Conservation (phyloP, 35 echinoderm and acorn worm genomes). For the Antedon bifida region DNA sequence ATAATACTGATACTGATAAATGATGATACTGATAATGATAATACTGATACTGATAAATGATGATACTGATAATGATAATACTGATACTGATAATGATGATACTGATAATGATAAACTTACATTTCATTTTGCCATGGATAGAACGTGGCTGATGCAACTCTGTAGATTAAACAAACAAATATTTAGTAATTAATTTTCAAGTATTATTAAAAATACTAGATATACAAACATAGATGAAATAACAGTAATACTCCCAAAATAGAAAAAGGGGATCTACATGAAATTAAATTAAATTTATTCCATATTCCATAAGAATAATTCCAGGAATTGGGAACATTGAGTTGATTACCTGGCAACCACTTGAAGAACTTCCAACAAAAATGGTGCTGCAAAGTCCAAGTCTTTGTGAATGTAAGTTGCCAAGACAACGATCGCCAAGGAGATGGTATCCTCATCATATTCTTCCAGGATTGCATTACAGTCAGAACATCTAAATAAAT, state of each 20-base stretch:
- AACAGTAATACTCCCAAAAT: neutral
- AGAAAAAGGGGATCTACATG: no score
- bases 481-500: conserved; percentile 56
- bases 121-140: conserved; percentile 92
- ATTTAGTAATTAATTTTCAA: no score
- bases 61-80: no score
- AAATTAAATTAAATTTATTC: neutral
- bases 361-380: conserved; percentile 88
- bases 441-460: conserved; percentile 91
- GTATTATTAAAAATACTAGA: no score
- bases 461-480: conserved; percentile 83
- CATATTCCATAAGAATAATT: no score
- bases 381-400: conserved; percentile 67
- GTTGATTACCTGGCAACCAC: conserved; percentile 68
- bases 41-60: no score
- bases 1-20: no score
- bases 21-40: no score
- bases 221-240: neutral
- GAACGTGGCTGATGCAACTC: conserved; percentile 76
- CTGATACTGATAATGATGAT: no score
- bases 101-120: conserved; percentile 31
- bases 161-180: conserved; percentile 18
- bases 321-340: neutral
- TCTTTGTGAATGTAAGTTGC: conserved; percentile 85
- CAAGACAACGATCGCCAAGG: conserved; percentile 83